Base-by-base conservation (phyloP, 2,888 invertebrate genomes). In the Melinaea marsaeus region DNA sequence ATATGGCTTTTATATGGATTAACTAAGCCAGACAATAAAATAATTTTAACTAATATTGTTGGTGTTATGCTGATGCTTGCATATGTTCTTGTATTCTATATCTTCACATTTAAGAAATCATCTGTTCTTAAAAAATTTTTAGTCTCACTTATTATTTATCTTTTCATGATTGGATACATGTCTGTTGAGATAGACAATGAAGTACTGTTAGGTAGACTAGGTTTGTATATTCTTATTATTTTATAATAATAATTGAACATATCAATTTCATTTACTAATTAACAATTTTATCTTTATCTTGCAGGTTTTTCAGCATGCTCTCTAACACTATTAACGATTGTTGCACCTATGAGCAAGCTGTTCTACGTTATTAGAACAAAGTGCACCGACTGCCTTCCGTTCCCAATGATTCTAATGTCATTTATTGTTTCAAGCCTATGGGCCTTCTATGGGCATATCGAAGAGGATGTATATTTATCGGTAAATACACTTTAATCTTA, bases 301-400 rank as follows among this genome's bases (percentile, higher is more conserved):
- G 34, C 79, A 93, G 93, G 93, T 58, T 79, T 94, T 47, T 78
- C 93, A 58, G 94, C 96, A 72, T 95, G 95, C 81, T 80, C 92
- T 35, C 90, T 96, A 57, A 96, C 97, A 0, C 92, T 97, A 59
- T 76, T 96, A 67, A 96, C 96, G 75, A 95, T 97, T 79, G 96
- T 95, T 33, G 94, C 97, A 11, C 97, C 97, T 4, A 90, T 97
- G 71, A 94, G 94, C 60, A 94, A 95, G 79, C 83, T 97, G 72
- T 88, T 95, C 46, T 94, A 97, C 87, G 97, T 98, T 4, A 90
- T 98, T 61, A 93, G 91, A 80, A 93, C 94, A 5, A 95, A 94
- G 82, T 96, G 93, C 80, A 94, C 97, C 0, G 97, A 97, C 75
- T 95, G 95, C 79, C 91, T 98, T 74, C 98, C 98, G 37, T 95